Evolutionary conservation across 2,888 invertebrate species (phyloP), one percentile per base, ranked within the genome.

Genomic region (Stenodema calcarata): DNA sequence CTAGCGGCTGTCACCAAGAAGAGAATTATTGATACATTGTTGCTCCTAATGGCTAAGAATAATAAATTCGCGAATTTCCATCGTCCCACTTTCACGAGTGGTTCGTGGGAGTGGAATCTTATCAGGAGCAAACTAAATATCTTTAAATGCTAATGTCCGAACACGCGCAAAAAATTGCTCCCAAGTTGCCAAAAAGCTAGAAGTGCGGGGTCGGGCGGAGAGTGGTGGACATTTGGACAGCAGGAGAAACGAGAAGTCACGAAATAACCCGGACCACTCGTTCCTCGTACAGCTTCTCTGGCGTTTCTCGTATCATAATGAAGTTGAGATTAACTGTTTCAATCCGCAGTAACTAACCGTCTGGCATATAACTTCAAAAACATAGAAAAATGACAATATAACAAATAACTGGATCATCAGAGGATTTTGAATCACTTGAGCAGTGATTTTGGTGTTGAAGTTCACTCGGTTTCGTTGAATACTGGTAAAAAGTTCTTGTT

Each of bases 41-140:
- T 73, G 73, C 73, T 73, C 73, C 28, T 73, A 73, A 73, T 73
- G 73, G 73, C 73, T 73, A 73, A n/a, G 73, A 73, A 73, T 73
- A 73, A n/a, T 73, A 73, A 73, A 73, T 73, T 73, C 73, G 4
- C 30, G 73, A 73, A 73, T 73, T 73, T 73, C 73, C 73, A 70
- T 70, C 70, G 73, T 35, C 73, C 35, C 73, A 73, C 73, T 73
- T 73, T 73, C 30, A n/a, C 73, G 30, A 73, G 73, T 4, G 73
- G 30, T 16, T 73, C 73, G 73, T 73, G 73, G 73, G 73, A 73
- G 73, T 30, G 73, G 73, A 73, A 73, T 73, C 73, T 73, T 73
- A 73, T 73, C 73, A 35, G 73, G n/a, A 73, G 73, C 73, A 28
- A 73, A 73, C 73, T 73, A 73, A 73, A 73, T 73, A 73, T 30